Evolutionary conservation across 2,888 invertebrate genomes (phyloP), one percentile per base, ranked within the genome.

Genomic region (Trissoscelio sp.): DNA sequence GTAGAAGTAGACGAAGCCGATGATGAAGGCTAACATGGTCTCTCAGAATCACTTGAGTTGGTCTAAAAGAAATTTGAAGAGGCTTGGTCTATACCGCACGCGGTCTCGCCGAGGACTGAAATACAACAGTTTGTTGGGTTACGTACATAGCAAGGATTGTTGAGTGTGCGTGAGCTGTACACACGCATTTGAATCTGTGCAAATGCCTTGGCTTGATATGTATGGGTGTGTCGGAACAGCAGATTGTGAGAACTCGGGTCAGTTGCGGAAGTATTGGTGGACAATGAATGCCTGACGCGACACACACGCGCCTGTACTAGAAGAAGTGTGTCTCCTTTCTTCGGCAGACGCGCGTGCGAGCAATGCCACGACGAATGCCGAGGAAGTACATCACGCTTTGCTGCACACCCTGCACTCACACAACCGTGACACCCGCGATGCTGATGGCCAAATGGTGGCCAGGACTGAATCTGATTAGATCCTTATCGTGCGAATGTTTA

Each of bases 101-200:
- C 87, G 85, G 81, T 87, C 89, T 87, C 86, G 84, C 64, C 84
- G 83, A 86, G 84, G 83, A 90, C 89, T 89, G 89, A 87, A 87
- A 85, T 84, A 85, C 85, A 72, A 70, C 72, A 78, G 82, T 83
- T 70, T 75, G 81, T 77, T 24, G 67, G 69, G 42, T 81, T 69
- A 66, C 74, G 72, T 83, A 73, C 51, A 48, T 66, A 69, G 66
- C 46, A 53, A 70, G 72, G 79, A 69, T 69, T 31, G 60, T 58
- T 20, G 18, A n/a, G 73, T 69, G 84, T 85, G 84, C 84, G 85
- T 83, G 83, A 53, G 46, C 67, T 72, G 64, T 83, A 79, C 82
- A 84, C 85, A 82, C 85, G 85, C 85, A 83, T 86, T 82, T 82
- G 73, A 81, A 85, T 81, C 79, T 31, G 83, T 83, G 85, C 80